Evolutionary conservation across 2,888 invertebrate species (phyloP), one percentile per base, ranked within the genome.

Genomic region (Elegia similella): DNA sequence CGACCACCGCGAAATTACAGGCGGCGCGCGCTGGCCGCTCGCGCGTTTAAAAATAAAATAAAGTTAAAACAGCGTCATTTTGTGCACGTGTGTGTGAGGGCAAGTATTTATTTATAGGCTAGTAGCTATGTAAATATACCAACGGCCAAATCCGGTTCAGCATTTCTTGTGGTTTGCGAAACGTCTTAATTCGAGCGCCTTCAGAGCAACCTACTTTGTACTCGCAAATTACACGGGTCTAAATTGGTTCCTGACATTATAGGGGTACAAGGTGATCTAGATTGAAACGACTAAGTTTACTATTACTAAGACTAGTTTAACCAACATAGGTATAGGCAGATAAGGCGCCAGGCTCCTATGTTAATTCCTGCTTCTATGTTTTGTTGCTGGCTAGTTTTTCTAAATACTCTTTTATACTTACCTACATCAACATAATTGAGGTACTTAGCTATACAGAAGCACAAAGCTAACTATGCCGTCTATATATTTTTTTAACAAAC

Each of bases 21-120:
- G 76, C 85, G 66, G 86, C 77, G 81, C 79, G 83, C 79, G 76
- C 77, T 84, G 75, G 73, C 82, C 82, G 84, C 84, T 80, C 75
- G 82, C 82, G 78, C 76, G 89, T 84, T 87, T 88, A 90, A 90
- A 91, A 91, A 91, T 90, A 91, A 90, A 90, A 89, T 90, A 90
- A 88, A 90, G 83, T 86, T 88, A 88, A 88, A 88, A 88, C 88
- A 88, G 85, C 91, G 89, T 88, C 88, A 88, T 83, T 82, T 85
- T 86, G 80, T 84, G 84, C 84, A 84, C 85, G 86, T 89, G 89
- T 90, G 90, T 80, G 91, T 78, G 90, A 76, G 79, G 75, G 81
- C 84, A 83, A 76, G 85, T 89, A 90, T 89, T 90, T 90, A 90
- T 91, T 91, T 90, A 90, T 91, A 91, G 90, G 84, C 86, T 86